These are phyloP conservation scores for Heliconius cydno DNA, from an alignment of 2,888 invertebrate genomes.

Conservation along the genomic window DNA sequence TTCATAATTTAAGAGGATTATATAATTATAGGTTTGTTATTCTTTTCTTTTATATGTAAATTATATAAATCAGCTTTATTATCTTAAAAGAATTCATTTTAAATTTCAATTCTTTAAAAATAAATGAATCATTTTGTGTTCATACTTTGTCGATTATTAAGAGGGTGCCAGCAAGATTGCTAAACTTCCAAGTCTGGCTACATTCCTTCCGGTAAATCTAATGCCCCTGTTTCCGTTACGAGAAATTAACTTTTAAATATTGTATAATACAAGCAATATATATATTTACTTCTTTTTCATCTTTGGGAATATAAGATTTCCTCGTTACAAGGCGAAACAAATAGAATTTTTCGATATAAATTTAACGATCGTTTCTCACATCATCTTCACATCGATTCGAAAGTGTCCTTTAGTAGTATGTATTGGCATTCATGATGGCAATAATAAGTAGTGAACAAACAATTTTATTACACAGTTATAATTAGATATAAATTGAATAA, in stretches of 20 bases:
- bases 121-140: neutral
- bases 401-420: no score
- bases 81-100: neutral
- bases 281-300: no score
- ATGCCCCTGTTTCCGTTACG: neutral
- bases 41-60: neutral
- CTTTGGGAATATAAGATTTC: no score
- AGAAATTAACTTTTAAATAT: neutral
- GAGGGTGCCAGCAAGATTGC: neutral
- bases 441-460: no score
- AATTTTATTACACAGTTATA: no score
- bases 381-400: no score
- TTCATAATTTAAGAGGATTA: no score
- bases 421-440: no score
- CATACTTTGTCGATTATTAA: neutral
- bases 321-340: no score
- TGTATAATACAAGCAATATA: neutral
- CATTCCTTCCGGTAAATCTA: constrained; percentile 6
- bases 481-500: no score
- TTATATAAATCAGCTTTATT: neutral
- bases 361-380: no score
- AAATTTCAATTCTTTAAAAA: neutral
- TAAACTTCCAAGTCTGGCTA: neutral
- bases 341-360: no score
- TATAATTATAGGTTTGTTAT: neutral